Base-by-base conservation (phyloP, 2,113 vertebrate species). In the Nibea albiflora region DNA sequence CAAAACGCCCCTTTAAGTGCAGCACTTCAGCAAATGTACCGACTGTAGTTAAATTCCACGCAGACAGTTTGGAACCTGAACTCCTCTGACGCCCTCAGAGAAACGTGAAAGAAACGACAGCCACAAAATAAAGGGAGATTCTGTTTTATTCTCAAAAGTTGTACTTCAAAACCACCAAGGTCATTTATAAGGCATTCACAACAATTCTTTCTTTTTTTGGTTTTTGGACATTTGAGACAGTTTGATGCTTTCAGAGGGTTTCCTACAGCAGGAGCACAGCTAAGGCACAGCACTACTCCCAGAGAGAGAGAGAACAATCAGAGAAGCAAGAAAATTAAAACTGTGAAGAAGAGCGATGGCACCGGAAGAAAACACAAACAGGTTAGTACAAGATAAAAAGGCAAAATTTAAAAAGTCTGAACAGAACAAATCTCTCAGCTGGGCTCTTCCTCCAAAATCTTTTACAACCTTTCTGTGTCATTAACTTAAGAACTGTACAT, bases 211-310 rank as follows among this genome's bases (percentile, higher is more conserved):
- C 1, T 61, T 66, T 50, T 54, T 79, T 35, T 24, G 17, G 47
- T 46, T 87, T 81, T 64, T 67, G 58, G 44, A 86, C 71, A 58
- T 70, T 69, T 52, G 58, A 76, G 60, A 83, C 35, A 1, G 42
- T 76, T 39, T 64, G 76, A 85, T 67, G 57, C 31, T 81, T 85
- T 81, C 64, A 71, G 60, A 84, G 19, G 44, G 50, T 60, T 80
- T 86, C 78, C 78, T 65, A 81, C 50, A 74, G 68, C 74, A 72
- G 73, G 81, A 88, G 76, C 4, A 85, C 77, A 76, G 72, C 84
- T 88, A 92, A 92, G 91, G 91, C 91, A 90, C 91, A 64, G 66
- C 84, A 62, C 79, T 2, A 65, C 81, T 66, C 85, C 66, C 78
- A 79, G 49, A 50, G 49, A 39, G 52, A 69, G 35, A 80, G 69